Conservation (phyloP, 2,113 vertebrate genomes). For the Haplochromis burtoni region DNA sequence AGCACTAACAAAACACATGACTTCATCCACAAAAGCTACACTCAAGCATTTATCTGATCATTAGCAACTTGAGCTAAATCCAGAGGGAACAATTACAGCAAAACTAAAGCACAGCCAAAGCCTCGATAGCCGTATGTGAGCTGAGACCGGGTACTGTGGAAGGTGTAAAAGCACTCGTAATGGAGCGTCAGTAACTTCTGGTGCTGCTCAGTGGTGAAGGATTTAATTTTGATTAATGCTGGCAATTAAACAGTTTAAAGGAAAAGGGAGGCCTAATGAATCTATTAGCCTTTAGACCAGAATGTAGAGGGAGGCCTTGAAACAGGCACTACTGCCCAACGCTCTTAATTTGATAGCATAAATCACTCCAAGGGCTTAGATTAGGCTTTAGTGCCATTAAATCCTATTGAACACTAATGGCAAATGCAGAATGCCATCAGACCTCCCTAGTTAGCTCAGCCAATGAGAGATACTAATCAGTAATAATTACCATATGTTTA, state of each 20-base stretch:
- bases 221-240: slow-evolving; percentile 47
- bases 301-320: neutral
- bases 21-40: slow-evolving; percentile 10
- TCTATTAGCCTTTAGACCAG: slow-evolving; percentile 15
- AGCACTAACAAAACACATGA: slow-evolving; percentile 26
- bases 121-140: neutral
- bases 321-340: neutral
- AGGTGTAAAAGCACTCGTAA: neutral
- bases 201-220: neutral
- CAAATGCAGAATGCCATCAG: neutral
- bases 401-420: slow-evolving; percentile 5
- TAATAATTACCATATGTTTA: slow-evolving; percentile 28
- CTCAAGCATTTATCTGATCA: slow-evolving; percentile 23
- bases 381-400: neutral
- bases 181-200: neutral
- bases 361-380: slow-evolving; percentile 15
- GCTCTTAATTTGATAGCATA: slow-evolving; percentile 27
- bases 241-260: slow-evolving; percentile 47
- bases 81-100: slow-evolving; percentile 6
- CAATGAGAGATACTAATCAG: neutral
- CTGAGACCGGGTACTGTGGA: neutral
- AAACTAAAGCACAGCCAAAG: neutral
- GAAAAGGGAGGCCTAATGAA: slow-evolving; percentile 13
- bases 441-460: neutral
- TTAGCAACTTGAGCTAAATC: slow-evolving; percentile 12